Base-by-base conservation (phyloP, 2,113 vertebrate genomes). In the Pithys albifrons region DNA sequence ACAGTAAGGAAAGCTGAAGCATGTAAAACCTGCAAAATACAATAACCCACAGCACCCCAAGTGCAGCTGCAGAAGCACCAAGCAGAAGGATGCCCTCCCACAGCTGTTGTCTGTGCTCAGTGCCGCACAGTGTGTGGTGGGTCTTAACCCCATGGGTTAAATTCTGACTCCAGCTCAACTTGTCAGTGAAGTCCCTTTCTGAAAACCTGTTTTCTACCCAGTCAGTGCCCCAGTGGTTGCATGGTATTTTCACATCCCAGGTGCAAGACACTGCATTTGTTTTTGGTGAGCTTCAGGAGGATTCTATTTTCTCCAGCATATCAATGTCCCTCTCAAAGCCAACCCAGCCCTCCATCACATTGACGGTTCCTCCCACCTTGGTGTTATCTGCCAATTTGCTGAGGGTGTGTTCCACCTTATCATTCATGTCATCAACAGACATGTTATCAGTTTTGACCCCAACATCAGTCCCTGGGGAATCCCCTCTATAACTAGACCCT, bases 1-100 rank as follows among this genome's bases (percentile, higher is more conserved):
- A 64, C 10, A 9, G 15, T 25, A 79, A 8, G 6, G 35, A 52
- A 81, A 70, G 14, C 8, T 55, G 67, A 88, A 91, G 19, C 27
- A 71, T 66, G 45, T 19, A 23, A 83, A 82, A 83, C 6, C 19
- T 79, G 24, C 28, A 33, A 76, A 86, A 31, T 3, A 51, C 25
- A 41, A 6, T 35, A 45, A 31, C 6, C 46, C 14, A 18, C 0
- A 0, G 14, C 35, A 27, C 19, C 22, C 18, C 35, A 81, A 23
- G 14, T 7, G 20, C 24, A 81, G 31, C 39, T n/a, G 65, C 33
- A n/a, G 64, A 62, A 67, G 59, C 29, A 13, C 33, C 4, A 14
- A 65, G 54, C 23, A 28, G 31, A 67, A 69, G 65, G 45, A 46
- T 61, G 18, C 7, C 7, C 8, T 73, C 22, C 39, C 39, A 73